phyloP scores from a whole-genome alignment of 1,140 invertebrate species.

The Drosophila ananassae region DNA sequence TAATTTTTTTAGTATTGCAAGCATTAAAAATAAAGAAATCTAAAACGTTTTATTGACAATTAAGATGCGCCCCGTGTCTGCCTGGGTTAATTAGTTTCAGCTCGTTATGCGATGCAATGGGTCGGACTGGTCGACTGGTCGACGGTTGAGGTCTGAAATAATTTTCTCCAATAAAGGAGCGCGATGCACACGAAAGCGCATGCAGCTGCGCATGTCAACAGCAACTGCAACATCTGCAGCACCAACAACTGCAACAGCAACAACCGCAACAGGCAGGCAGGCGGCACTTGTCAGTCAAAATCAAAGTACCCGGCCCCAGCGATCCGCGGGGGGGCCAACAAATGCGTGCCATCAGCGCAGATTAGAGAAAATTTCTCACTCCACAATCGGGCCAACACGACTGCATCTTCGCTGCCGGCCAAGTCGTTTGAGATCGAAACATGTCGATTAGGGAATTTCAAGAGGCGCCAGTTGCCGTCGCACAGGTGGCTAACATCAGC shows the following conservation, averaged over 20 bases:
- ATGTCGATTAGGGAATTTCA: constrained; percentile 83
- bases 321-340: constrained; percentile 50
- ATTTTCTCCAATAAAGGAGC: constrained; percentile 81
- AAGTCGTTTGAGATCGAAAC: constrained; percentile 81
- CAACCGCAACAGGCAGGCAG: constrained; percentile 45
- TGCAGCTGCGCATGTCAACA: constrained; percentile 80
- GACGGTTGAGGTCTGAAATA: constrained; percentile 62
- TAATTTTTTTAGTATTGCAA: constrained; percentile 74
- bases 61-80: constrained; percentile 49
- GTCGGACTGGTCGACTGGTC: constrained; percentile 12
- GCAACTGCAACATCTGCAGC: constrained; percentile 30
- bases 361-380: constrained; percentile 83
- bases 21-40: constrained; percentile 76
- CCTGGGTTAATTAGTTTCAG: constrained; percentile 73
- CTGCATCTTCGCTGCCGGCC: constrained; percentile 30
- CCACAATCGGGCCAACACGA: constrained; percentile 50
- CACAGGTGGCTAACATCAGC: constrained; percentile 74
- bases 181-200: constrained; percentile 68
- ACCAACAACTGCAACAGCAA: constrained; percentile 18
- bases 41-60: constrained; percentile 77
- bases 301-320: constrained; percentile 71
- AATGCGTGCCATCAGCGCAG: constrained; percentile 75
- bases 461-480: constrained; percentile 77
- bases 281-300: constrained; percentile 82
- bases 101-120: constrained; percentile 38